These are phyloP conservation scores for Acipenser transmontanus DNA, from an alignment of 2,797 vertebrate genomes.

Conservation along the genomic window DNA sequence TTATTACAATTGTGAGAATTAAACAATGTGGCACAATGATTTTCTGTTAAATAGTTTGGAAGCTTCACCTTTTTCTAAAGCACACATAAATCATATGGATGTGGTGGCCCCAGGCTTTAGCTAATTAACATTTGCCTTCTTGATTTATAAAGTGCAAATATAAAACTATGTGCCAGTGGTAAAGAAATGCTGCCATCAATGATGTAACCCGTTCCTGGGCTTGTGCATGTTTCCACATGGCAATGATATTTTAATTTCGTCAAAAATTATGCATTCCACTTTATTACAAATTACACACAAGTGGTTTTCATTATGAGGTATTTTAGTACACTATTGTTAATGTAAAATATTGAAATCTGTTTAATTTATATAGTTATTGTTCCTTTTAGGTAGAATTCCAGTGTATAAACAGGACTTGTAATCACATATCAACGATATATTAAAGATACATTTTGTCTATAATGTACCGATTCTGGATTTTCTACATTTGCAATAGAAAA, in stretches of 20 bases:
- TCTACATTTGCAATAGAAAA: too few species aligned
- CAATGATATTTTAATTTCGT: neutral
- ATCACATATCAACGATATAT: too few species aligned
- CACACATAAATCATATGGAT: conserved; percentile 1
- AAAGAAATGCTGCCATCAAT: neutral
- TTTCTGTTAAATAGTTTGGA: neutral
- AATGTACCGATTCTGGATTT: too few species aligned
- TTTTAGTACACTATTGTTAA: neutral
- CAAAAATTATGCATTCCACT: conserved; percentile 2
- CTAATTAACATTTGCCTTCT: neutral
- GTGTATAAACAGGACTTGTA: too few species aligned
- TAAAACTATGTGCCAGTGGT: neutral
- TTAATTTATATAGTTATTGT: neutral
- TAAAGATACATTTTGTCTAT: too few species aligned
- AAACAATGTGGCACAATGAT: neutral
- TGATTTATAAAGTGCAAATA: neutral
- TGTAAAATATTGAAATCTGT: neutral
- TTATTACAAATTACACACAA: neutral
- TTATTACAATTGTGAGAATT: neutral
- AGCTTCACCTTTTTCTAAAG: neutral
- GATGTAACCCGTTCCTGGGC: neutral
- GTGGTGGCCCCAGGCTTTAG: conserved; percentile 4
- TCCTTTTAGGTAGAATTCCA: too few species aligned
- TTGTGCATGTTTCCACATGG: neutral
- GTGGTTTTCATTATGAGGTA: neutral